These are phyloP conservation scores for Agonopterix subpropinquella DNA, from an alignment of 2,888 invertebrate species.

Conservation along the genomic window DNA sequence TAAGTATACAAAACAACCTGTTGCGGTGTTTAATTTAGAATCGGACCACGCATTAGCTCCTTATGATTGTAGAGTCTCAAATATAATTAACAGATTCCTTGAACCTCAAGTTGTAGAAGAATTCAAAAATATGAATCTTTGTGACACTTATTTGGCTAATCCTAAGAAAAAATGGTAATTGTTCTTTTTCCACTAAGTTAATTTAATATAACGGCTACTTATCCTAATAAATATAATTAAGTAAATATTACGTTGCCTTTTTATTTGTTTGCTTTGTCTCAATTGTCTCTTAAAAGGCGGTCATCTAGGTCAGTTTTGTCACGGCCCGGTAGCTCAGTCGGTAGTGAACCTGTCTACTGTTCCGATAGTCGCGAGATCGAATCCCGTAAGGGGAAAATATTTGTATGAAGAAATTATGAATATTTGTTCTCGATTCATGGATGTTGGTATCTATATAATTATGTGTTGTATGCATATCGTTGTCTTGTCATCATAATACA, in stretches of 20 bases:
- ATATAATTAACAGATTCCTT: constrained; percentile 34
- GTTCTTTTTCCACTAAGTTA: constrained; percentile 14
- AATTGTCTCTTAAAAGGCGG: too few relatives aligned
- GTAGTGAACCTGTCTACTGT: too few relatives aligned
- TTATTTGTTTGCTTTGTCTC: too few relatives aligned
- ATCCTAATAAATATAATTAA: not conserved
- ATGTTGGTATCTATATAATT: too few relatives aligned
- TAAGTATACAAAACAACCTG: constrained; percentile 30
- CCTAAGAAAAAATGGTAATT: constrained; percentile 11
- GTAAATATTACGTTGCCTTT: not conserved
- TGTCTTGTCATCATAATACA: too few relatives aligned
- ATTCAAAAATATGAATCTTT: constrained; percentile 28
- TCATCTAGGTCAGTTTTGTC: too few relatives aligned
- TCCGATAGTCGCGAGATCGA: too few relatives aligned
- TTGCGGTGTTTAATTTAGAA: constrained; percentile 27
- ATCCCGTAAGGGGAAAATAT: too few relatives aligned
- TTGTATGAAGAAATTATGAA: too few relatives aligned
- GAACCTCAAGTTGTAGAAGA: constrained; percentile 25
- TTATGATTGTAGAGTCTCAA: constrained; percentile 30
- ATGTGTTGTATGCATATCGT: too few relatives aligned
- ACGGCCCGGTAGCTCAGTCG: too few relatives aligned
- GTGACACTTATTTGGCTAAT: constrained; percentile 23
- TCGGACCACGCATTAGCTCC: constrained; percentile 28
- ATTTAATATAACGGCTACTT: constrained; percentile 18
- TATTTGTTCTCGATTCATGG: too few relatives aligned